Base-by-base conservation (phyloP, 2,888 invertebrate species). In the Trissolcus brochymenae region DNA sequence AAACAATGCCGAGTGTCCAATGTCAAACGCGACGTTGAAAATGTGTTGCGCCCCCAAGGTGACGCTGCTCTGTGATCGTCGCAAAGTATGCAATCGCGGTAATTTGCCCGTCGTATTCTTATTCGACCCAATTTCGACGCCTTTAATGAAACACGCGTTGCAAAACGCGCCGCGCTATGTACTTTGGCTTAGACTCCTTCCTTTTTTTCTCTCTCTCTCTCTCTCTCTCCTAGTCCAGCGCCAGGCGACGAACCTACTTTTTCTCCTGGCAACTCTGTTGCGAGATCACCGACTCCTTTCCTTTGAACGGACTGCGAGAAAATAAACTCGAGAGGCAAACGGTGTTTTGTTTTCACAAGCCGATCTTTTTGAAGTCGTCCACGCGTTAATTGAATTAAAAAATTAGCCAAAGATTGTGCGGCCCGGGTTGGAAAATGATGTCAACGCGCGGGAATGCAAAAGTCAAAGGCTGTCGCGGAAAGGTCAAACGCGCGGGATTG, bases 1-100 rank as follows among this genome's bases (percentile, higher is more conserved):
- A 79, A 79, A 79, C 79, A 79, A 79, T 79, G 73, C 79, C 41
- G 51, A 65, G 73, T 76, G 76, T 74, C 76, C 76, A 79, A 73
- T 72, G 68, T 76, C 73, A 76, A 70, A 67, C 62, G 65, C 60
- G 57, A 59, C 56, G 68, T 78, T 71, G 54, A 68, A 72, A 74
- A 75, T 72, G 68, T 72, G 68, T 72, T 67, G 60, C 19, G 68
- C 51, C 65, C 59, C 68, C 75, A 72, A 78, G 78, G 68, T 65
- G 71, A 76, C n/a, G n/a, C 64, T 14, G 13, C 65, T 59, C 29
- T 41, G 56, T 49, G 41, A 64, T 64, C 46, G 57, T 64, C 56
- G 40, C 54, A 51, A 57, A 56, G n/a, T 56, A 21, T 71, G 46
- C 46, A 64, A 73, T 73, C 57, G 50, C 67, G 35, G 3, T 40